Evolutionary conservation across 2,797 vertebrate species (phyloP).

Genomic region (Enteromius fasciolatus): DNA sequence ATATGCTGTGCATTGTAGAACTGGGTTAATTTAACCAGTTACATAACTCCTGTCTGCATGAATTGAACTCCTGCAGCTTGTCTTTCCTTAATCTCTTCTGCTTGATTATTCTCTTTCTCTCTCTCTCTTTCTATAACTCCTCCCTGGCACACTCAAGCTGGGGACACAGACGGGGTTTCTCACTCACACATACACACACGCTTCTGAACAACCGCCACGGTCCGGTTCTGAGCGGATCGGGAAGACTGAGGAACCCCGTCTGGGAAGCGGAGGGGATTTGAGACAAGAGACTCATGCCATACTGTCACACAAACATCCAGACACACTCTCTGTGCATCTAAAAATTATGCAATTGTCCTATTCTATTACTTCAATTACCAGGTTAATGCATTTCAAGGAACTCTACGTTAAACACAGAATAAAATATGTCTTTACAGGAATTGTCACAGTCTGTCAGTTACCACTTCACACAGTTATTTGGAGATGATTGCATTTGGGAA

Average conservation of each 20-base stretch:
- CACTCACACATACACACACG: constrained; percentile 39
- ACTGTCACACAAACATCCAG: background rate
- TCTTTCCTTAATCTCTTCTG: constrained; percentile 79
- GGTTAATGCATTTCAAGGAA: background rate
- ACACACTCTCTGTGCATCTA: background rate
- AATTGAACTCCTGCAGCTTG: constrained; percentile 72
- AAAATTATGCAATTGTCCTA: background rate
- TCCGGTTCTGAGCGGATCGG: constrained; percentile 72
- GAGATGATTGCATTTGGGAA: background rate
- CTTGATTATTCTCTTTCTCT: constrained; percentile 69
- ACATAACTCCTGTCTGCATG: constrained; percentile 76
- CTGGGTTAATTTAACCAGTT: constrained; percentile 71
- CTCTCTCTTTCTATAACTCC: constrained; percentile 32
- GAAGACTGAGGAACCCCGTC: constrained; percentile 18
- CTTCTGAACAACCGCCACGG: constrained; percentile 60
- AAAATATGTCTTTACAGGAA: background rate
- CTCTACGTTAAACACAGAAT: background rate
- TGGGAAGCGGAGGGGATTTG: constrained; percentile 38
- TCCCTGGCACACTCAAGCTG: constrained; percentile 47
- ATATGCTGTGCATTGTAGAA: background rate
- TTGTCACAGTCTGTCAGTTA: background rate
- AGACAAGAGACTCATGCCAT: constrained; percentile 5
- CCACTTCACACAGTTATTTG: background rate
- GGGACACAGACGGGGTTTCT: constrained; percentile 12
- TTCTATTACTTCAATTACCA: background rate